Base-by-base conservation (phyloP, 2,113 vertebrate species). In the Eleginops maclovinus region DNA sequence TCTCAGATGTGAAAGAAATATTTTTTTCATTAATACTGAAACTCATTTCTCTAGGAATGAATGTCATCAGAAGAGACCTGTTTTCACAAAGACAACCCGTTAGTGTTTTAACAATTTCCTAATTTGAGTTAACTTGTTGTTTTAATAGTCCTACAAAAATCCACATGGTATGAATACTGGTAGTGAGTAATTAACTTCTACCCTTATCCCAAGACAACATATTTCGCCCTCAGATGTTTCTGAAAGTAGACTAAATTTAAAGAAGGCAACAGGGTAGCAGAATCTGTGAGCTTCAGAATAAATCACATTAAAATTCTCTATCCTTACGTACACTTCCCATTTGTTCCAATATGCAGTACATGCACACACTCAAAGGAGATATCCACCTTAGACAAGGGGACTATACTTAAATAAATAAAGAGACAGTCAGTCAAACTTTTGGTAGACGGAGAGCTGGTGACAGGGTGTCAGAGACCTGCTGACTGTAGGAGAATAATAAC, bases 401-500 rank as follows among this genome's bases (percentile, higher is more conserved):
- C 55, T 60, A 53, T 44, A 63, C 70, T 81, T 79, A 60, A 68
- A 81, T 79, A 63, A 62, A 81, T 73, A 40, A 90, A 79, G 41
- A 81, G 36, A 46, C 21, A 79, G 83, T 82, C 80, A 70, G 66
- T 81, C 78, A 68, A 78, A 85, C 60, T 55, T 71, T 69, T 69
- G 51, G 43, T 75, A 55, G 72, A 77, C 9, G 4, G 72, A 40
- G 36, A 72, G 62, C 56, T 41, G 14, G 84, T 83, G 85, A 87
- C 81, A 83, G 65, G 69, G 44, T 58, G 87, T 90, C 87, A 89
- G 66, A 70, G 67, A 78, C 70, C 62, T 84, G 77, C 81, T 77
- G 85, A 87, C 85, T 84, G 81, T 50, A 26, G 40, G 49, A 77
- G 82, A 90, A 90, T 87, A 85, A 51, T 61, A 87, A 89, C n/a